phyloP scores from a whole-genome alignment of 53 echinoderm and acorn worm species.

The Temnopleurus reevesii region DNA sequence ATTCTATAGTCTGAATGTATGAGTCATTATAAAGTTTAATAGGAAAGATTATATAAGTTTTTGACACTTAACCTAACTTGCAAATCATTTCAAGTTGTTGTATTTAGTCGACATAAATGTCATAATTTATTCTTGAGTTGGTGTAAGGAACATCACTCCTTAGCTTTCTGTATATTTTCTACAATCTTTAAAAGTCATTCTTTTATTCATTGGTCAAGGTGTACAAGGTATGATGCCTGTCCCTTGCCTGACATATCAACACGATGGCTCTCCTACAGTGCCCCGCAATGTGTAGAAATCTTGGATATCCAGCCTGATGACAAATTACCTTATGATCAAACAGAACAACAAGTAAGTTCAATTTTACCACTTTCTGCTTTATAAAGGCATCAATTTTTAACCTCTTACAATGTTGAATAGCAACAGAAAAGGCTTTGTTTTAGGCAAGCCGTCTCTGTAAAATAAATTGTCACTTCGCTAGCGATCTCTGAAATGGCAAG shows the following conservation, averaged over 20 bases:
- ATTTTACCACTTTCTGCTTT: background rate
- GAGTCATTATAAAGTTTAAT: background rate
- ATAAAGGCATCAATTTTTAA: background rate
- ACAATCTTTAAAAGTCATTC: too few species aligned
- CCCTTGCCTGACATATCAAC: conserved; percentile 34
- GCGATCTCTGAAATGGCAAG: too few species aligned
- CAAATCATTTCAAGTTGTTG: too few species aligned
- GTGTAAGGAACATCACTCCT: too few species aligned
- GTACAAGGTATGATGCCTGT: conserved; percentile 69
- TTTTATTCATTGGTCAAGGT: conserved; percentile 22
- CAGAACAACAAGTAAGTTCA: background rate
- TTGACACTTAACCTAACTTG: background rate
- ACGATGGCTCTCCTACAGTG: conserved; percentile 75
- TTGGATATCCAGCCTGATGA: conserved; percentile 10
- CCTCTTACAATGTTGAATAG: background rate
- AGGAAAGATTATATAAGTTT: too few species aligned
- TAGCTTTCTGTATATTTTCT: too few species aligned
- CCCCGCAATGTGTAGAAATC: conserved; percentile 70
- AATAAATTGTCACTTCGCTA: too few species aligned
- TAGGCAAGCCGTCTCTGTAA: too few species aligned
- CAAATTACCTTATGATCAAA: background rate
- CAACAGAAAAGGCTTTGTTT: too few species aligned
- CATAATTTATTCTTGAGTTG: too few species aligned
- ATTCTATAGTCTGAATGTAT: background rate
- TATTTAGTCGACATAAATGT: too few species aligned